These are phyloP conservation scores for Dexiosoma caninum DNA, from an alignment of 2,888 invertebrate species.

Conservation along the genomic window DNA sequence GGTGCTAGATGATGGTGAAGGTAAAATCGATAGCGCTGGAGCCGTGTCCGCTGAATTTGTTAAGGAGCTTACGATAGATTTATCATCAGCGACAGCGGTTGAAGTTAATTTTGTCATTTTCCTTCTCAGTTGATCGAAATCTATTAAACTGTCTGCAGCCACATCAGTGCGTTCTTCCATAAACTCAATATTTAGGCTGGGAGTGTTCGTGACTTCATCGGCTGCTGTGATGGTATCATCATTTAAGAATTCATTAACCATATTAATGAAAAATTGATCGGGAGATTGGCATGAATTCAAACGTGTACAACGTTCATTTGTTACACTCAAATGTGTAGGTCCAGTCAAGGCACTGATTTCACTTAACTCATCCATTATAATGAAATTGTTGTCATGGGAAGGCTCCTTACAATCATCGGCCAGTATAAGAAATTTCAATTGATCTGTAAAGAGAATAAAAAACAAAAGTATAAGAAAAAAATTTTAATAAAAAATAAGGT, in stretches of 20 bases:
- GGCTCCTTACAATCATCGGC: slow-evolving; percentile 2
- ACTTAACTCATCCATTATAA: slow-evolving; percentile 49
- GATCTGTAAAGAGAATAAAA: slow-evolving; percentile 50
- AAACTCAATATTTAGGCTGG: slow-evolving; percentile 33
- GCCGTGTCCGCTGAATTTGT: neutral
- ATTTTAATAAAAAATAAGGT: neutral
- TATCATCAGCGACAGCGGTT: too few relatives aligned
- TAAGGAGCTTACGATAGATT: neutral
- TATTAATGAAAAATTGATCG: slow-evolving; percentile 55
- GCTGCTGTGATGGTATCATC: slow-evolving; percentile 21
- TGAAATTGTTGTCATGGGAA: slow-evolving; percentile 29
- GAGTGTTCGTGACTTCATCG: neutral
- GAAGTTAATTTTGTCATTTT: neutral
- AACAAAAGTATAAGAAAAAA: slow-evolving; percentile 38
- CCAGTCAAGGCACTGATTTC: slow-evolving; percentile 9
- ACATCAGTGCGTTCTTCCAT: slow-evolving; percentile 4
- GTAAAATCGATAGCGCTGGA: neutral
- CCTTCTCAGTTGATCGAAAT: slow-evolving; percentile 21
- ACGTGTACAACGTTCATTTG: slow-evolving; percentile 4
- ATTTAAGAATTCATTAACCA: slow-evolving; percentile 57
- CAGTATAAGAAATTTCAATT: slow-evolving; percentile 46
- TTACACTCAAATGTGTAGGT: neutral
- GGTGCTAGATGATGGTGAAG: neutral
- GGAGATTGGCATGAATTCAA: slow-evolving; percentile 52
- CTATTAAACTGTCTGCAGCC: slow-evolving; percentile 28